phyloP scores from a whole-genome alignment of 2,797 vertebrate species.

The Valencia hispanica region DNA sequence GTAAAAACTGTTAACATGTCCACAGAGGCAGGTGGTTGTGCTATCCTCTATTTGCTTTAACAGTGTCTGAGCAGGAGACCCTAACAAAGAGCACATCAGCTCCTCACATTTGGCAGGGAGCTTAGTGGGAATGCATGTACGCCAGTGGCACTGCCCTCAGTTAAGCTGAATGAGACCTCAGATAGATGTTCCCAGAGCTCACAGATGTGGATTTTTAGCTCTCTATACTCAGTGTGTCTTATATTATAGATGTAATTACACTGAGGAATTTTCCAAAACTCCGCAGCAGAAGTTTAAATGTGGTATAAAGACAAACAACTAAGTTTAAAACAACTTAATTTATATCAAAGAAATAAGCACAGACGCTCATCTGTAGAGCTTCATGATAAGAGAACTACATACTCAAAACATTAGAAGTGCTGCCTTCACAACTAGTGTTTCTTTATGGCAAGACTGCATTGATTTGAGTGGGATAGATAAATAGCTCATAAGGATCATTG shows the following conservation, averaged over 20 bases:
- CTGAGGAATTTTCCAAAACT: background rate
- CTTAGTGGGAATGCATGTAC: constrained; percentile 25
- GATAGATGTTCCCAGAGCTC: constrained; percentile 8
- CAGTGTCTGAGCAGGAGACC: constrained; percentile 29
- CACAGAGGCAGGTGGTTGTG: constrained; percentile 2
- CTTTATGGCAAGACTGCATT: too few species aligned
- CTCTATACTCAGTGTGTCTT: background rate
- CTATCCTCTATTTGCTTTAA: constrained; percentile 10
- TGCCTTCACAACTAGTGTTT: background rate
- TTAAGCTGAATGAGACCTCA: constrained; percentile 39
- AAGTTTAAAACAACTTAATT: constrained; percentile 3
- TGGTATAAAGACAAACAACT: constrained; percentile 15
- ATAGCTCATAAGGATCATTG: background rate
- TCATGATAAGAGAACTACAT: background rate
- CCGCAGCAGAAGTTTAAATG: constrained; percentile 2
- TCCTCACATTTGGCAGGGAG: constrained; percentile 24
- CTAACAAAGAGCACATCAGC: constrained; percentile 28
- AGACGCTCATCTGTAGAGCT: constrained; percentile 12
- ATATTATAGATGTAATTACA: background rate
- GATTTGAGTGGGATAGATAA: background rate
- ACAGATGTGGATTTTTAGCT: background rate
- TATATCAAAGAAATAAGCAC: constrained; percentile 13
- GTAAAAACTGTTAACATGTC: background rate
- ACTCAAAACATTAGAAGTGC: background rate
- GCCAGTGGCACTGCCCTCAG: constrained; percentile 52